Evolutionary conservation across 2,113 vertebrate genomes (phyloP).

Genomic region (Melanocharis versteri): DNA sequence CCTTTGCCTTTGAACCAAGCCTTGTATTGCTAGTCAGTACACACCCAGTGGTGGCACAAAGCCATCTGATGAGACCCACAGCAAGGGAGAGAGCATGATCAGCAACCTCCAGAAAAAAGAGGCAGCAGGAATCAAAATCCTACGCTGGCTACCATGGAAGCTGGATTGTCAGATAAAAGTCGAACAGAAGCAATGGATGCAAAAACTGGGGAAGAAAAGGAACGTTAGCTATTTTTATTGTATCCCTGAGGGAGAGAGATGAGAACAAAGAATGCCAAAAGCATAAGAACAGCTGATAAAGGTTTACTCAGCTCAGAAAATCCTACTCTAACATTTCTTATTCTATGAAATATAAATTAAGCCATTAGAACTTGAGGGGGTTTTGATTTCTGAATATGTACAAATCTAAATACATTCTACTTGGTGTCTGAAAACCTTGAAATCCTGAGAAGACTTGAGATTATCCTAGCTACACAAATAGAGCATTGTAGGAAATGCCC

Average conservation of each 20-base stretch:
- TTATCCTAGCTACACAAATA: background rate
- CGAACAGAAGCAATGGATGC: background rate
- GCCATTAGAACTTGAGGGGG: background rate
- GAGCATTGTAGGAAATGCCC: background rate
- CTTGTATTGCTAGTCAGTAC: background rate
- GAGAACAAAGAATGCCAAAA: slow-evolving; percentile 27
- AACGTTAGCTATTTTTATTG: slow-evolving; percentile 14
- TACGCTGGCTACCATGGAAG: background rate
- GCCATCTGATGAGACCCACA: background rate
- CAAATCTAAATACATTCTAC: background rate
- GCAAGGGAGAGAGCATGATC: background rate
- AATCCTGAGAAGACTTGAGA: background rate
- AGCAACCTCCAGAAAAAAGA: background rate
- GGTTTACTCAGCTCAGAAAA: slow-evolving; percentile 38
- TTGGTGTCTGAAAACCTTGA: background rate
- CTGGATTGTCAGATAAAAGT: background rate
- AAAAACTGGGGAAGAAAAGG: background rate
- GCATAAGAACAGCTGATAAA: slow-evolving; percentile 19
- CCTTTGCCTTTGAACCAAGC: background rate
- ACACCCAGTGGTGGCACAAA: background rate
- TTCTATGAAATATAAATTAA: slow-evolving; percentile 31
- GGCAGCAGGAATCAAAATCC: background rate
- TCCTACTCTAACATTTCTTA: background rate
- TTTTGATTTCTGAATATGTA: slow-evolving; percentile 5
- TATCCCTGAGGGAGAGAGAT: background rate